Evolutionary conservation across 2,797 vertebrate species (phyloP), one percentile per base, ranked within the genome.

Genomic region (Lutjanus argentimaculatus): DNA sequence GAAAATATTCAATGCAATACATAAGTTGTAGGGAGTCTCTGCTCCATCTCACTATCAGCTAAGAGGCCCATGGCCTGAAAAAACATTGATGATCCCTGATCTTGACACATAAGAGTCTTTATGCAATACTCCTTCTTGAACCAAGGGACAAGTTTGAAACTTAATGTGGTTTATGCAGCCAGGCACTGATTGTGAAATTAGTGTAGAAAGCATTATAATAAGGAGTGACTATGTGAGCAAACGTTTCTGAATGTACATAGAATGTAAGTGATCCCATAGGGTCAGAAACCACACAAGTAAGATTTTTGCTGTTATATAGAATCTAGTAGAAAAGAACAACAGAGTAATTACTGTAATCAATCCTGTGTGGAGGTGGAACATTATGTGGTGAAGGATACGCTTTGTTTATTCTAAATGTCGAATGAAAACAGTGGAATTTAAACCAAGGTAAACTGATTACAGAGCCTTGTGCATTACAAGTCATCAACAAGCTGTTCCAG

Each of bases 361-460:
- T 64, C 40, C 40, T 59, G 53, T 19, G 51, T 66, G 48, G 56
- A 65, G 64, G 42, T 36, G 68, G 66, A 45, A 74, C 36, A 79
- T 80, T 71, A 58, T 15, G 17, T 17, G 21, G 8, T 17, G 55
- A 68, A 51, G 30, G 40, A 53, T n/a, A 19, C 2, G 4, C 14
- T 72, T 67, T 62, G 57, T 46, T 74, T 63, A 61, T 45, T 61
- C 51, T 45, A 79, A 69, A 81, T 57, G 45, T 62, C 10, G 40
- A 68, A 61, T 45, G 21, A 82, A 74, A 67, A 40, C 17, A 3
- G 62, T 63, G 46, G 58, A 78, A 49, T 46, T 72, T 65, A 78
- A 72, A 77, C 67, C 19, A 6, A 48, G 30, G 8, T 52, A 49
- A 77, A 75, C 40, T 62, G 19, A 67, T 81, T 19, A 73, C 25